These are phyloP conservation scores for Petrocephalus schoutedeni DNA, from an alignment of 2,797 vertebrate species.

Conservation along the genomic window DNA sequence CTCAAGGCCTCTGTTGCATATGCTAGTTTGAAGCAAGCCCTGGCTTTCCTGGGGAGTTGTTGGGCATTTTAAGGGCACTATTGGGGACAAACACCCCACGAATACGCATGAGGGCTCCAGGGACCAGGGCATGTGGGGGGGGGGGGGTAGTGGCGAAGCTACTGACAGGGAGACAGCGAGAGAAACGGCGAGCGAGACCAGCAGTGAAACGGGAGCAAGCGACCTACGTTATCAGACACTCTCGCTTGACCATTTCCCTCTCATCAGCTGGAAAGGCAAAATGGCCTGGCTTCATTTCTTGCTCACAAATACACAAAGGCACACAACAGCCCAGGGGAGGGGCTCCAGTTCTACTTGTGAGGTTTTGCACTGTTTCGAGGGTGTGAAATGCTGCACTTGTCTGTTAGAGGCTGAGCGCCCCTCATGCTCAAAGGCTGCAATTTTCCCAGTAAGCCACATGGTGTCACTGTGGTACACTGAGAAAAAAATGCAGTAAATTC, in stretches of 20 bases:
- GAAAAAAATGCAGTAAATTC: background rate
- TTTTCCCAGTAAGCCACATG: slow-evolving; percentile 14
- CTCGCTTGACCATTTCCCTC: background rate
- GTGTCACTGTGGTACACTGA: background rate
- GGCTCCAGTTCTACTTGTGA: background rate
- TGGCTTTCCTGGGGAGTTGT: background rate
- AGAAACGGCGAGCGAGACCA: background rate
- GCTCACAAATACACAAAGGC: slow-evolving; percentile 12
- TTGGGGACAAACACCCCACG: background rate
- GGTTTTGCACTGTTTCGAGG: background rate
- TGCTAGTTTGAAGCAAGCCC: background rate
- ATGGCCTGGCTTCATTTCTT: background rate
- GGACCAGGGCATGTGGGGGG: background rate
- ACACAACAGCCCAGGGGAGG: slow-evolving; percentile 11
- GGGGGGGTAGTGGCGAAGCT: too few relatives aligned
- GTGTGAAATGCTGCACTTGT: background rate
- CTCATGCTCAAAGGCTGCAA: background rate
- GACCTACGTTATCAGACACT: background rate
- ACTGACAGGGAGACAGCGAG: background rate
- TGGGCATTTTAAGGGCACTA: background rate
- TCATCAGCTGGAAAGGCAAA: background rate
- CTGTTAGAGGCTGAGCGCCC: background rate
- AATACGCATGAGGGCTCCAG: background rate
- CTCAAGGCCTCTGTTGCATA: background rate
- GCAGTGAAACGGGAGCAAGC: background rate